phyloP scores from a whole-genome alignment of 2,797 vertebrate genomes.

The Karalla daura region DNA sequence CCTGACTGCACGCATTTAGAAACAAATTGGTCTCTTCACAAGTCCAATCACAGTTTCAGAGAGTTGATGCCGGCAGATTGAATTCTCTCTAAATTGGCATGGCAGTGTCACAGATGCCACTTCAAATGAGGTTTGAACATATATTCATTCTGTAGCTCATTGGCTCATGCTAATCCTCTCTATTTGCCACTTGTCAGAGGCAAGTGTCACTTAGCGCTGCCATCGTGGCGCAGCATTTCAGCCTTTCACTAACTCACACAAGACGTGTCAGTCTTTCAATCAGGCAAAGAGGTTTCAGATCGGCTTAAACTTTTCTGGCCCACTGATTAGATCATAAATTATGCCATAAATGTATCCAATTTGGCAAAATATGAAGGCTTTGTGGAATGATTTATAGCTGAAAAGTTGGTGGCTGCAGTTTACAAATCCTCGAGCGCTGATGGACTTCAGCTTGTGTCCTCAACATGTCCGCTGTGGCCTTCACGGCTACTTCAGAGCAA shows the following conservation, averaged over 20 bases:
- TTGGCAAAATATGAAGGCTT: constrained; percentile 64
- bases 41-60: constrained; percentile 75
- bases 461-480: no score
- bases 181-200: constrained; percentile 80
- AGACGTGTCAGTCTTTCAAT: constrained; percentile 78
- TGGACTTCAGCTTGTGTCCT: constrained; percentile 13
- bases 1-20: constrained; percentile 73
- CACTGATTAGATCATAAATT: constrained; percentile 80
- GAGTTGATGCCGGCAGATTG: constrained; percentile 78
- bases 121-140: constrained; percentile 84
- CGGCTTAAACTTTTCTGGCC: constrained; percentile 76
- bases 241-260: constrained; percentile 73
- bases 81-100: constrained; percentile 82
- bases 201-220: constrained; percentile 71
- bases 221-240: constrained; percentile 62
- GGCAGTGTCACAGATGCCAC: constrained; percentile 82
- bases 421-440: constrained; percentile 35
- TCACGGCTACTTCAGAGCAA: no score
- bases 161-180: constrained; percentile 82
- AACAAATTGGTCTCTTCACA: constrained; percentile 80
- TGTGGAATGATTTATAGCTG: constrained; percentile 68
- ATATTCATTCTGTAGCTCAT: constrained; percentile 80
- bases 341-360: constrained; percentile 69
- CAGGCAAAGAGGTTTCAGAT: constrained; percentile 66
- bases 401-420: constrained; percentile 49